phyloP scores from a whole-genome alignment of 2,113 vertebrate genomes.

The Hyla sarda region DNA sequence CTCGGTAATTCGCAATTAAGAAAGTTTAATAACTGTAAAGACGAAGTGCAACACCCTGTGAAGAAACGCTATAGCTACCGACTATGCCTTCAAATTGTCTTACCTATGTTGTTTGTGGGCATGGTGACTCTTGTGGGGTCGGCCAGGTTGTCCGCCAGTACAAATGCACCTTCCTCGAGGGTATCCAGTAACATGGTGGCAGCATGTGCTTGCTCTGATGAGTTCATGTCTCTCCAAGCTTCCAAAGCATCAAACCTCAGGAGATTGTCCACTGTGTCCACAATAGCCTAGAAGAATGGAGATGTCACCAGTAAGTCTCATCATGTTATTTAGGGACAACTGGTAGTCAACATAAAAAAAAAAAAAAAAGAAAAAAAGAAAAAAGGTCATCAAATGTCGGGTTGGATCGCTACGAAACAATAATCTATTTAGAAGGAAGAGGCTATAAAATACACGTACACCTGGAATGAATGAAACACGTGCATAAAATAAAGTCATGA shows the following conservation, averaged over 20 bases:
- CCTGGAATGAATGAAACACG: constrained; percentile 24
- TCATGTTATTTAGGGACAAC: constrained; percentile 35
- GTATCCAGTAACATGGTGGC: constrained; percentile 98
- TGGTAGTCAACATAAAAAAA: neutral
- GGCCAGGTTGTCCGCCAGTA: constrained; percentile 96
- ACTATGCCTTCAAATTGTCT: constrained; percentile 65
- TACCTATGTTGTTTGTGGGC: constrained; percentile 96
- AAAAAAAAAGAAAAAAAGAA: neutral
- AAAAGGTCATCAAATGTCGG: neutral
- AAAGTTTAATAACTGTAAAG: constrained; percentile 25
- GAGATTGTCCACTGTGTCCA: constrained; percentile 98
- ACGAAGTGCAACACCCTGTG: neutral
- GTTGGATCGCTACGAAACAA: neutral
- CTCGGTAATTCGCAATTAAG: constrained; percentile 31
- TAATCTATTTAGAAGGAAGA: constrained; percentile 1
- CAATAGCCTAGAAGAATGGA: constrained; percentile 90
- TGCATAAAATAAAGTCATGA: constrained; percentile 2
- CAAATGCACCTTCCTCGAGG: constrained; percentile 95
- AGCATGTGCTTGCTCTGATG: constrained; percentile 94
- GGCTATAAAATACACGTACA: neutral
- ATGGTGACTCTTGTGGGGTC: constrained; percentile 96
- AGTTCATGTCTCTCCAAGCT: constrained; percentile 98
- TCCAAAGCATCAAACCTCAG: constrained; percentile 93
- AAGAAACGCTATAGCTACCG: neutral
- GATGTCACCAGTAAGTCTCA: constrained; percentile 69